phyloP scores from a whole-genome alignment of 2,113 vertebrate genomes.

The Pseudopodoces humilis region DNA sequence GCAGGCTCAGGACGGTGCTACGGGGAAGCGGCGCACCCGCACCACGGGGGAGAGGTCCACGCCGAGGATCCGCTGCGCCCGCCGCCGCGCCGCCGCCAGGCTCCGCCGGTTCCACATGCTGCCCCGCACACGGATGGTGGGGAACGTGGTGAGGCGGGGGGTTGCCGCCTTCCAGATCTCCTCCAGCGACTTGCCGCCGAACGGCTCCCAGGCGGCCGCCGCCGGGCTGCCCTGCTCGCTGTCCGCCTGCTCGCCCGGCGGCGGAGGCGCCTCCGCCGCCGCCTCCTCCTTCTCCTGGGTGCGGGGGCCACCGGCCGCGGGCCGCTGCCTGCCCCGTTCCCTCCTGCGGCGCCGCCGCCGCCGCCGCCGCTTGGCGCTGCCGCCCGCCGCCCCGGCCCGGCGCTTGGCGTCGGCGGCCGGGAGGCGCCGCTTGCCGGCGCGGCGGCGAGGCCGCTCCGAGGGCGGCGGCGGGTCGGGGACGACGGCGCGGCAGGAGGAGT shows the following conservation, averaged over 20 bases:
- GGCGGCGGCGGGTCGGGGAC: constrained; percentile 68
- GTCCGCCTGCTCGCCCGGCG: background rate
- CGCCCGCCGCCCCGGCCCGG: too few relatives aligned
- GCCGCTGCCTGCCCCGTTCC: background rate
- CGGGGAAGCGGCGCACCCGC: constrained; percentile 72
- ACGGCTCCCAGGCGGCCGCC: background rate
- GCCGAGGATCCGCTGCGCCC: constrained; percentile 68
- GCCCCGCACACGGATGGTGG: constrained; percentile 73
- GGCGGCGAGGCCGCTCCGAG: background rate
- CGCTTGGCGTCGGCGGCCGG: too few relatives aligned
- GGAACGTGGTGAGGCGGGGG: constrained; percentile 70
- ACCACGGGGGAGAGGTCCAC: constrained; percentile 79
- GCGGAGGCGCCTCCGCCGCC: background rate
- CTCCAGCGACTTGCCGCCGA: constrained; percentile 69
- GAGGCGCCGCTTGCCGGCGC: background rate
- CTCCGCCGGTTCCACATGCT: constrained; percentile 73
- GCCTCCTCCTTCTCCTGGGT: background rate
- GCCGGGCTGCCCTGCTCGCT: background rate
- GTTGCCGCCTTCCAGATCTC: constrained; percentile 76
- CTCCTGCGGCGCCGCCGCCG: background rate
- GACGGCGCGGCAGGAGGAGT: constrained; percentile 76
- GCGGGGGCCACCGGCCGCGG: background rate
- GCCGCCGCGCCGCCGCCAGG: constrained; percentile 65
- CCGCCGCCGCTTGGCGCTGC: background rate
- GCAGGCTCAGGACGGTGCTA: constrained; percentile 45